Evolutionary conservation across 1,140 invertebrate species (phyloP).

Genomic region (Zophobas morio): DNA sequence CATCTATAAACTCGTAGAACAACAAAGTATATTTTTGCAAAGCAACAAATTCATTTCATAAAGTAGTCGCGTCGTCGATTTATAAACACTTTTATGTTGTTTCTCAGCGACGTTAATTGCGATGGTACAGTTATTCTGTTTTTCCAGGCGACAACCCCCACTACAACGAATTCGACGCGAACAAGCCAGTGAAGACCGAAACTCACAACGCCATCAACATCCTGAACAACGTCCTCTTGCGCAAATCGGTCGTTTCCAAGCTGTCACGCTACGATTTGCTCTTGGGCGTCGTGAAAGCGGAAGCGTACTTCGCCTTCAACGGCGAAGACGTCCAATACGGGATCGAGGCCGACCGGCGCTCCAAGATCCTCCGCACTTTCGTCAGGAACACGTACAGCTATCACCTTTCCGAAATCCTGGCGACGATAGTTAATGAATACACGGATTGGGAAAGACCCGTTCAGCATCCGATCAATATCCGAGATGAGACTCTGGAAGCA

Average conservation of each 20-base stretch:
- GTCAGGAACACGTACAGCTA: constrained; percentile 94
- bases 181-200: constrained; percentile 67
- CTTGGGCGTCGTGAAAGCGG: constrained; percentile 90
- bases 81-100: too few species aligned
- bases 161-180: constrained; percentile 63
- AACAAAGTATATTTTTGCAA: too few species aligned
- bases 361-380: constrained; percentile 92
- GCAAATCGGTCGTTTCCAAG: constrained; percentile 82
- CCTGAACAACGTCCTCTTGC: constrained; percentile 81
- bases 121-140: not conserved
- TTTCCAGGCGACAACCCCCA: constrained; percentile 63
- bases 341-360: constrained; percentile 86
- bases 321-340: constrained; percentile 93
- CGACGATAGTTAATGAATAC: constrained; percentile 96
- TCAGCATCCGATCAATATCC: constrained; percentile 92
- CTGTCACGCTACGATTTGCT: constrained; percentile 91
- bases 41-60: too few species aligned
- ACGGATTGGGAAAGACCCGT: constrained; percentile 96
- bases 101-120: too few species aligned
- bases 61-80: too few species aligned
- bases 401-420: constrained; percentile 87
- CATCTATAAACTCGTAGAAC: too few species aligned
- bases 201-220: constrained; percentile 77
- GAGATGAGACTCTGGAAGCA: constrained; percentile 94
- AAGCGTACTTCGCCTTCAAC: constrained; percentile 91